Base-by-base conservation (phyloP, 2,888 invertebrate species). In the Hyposoter dolosus region DNA sequence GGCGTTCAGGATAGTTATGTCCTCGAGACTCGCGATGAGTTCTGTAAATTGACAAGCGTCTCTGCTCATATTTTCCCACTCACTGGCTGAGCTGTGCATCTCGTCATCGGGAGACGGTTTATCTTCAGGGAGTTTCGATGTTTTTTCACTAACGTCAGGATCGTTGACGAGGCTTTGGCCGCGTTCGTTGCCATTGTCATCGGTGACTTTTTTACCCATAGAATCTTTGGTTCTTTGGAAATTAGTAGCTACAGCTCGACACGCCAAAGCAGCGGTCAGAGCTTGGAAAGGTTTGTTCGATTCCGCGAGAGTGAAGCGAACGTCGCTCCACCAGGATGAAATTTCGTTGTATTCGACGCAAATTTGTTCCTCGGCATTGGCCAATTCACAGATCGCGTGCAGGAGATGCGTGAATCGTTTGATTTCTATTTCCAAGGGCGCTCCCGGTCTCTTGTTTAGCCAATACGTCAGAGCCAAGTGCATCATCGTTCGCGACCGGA, bases 31-130 rank as follows among this genome's bases (percentile, higher is more conserved):
- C 78, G 97, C 97, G 60, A 98, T 97, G 1, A 99, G 95, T 71
- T 98, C 94, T 19, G 97, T 97, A 98, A 99, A 99, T 92, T 97
- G 96, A 63, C 98, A 97, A 90, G 96, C 96, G 92, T 99, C 99
- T 88, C 97, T 96, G 1, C 98, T 97, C 77, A 98, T 96, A 77
- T 96, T 96, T 93, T 98, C 98, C 98, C 98, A 98, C 65, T 95
- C 95, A 75, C 92, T 93, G 2, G 91, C 89, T 15, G 90, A 91
- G 86, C 90, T 92, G 40, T 89, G 90, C n/a, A 84, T 81, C 95
- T 96, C 95, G 40, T 96, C 96, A 40, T 94, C 94, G 82, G 94
- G 89, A 92, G 40, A 88, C 90, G 68, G 65, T 35, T 87, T 85
- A 6, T 75, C 85, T 12, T 88, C 84, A 90, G 45, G 92, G 90